Percentiles rank a stretch among this genome's conserved stretches.
Conservation (phyloP, 1,140 invertebrate genomes). For the Dendrolimus punctatus region DNA sequence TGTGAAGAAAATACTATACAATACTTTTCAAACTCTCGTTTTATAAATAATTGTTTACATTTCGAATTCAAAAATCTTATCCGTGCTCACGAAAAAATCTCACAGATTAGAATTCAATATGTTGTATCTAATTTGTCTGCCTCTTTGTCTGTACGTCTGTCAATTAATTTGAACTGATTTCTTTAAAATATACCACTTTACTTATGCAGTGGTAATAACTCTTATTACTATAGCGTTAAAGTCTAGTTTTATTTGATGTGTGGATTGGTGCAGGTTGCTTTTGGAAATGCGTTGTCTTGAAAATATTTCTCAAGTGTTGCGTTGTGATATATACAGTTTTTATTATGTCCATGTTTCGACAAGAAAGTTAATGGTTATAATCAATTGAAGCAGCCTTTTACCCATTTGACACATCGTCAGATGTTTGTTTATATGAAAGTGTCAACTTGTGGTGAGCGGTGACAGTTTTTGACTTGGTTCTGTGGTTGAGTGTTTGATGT, state of each 20-base stretch:
- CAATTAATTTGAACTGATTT: constrained; percentile 54
- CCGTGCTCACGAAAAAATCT: too few species aligned
- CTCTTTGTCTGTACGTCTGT: constrained; percentile 29
- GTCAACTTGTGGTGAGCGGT: too few species aligned
- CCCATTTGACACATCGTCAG: too few species aligned
- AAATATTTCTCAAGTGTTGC: constrained; percentile 41
- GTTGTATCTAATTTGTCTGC: constrained; percentile 58
- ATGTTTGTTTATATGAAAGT: too few species aligned
- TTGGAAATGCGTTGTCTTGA: constrained; percentile 30
- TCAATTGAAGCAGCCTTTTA: too few species aligned
- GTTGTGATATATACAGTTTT: constrained; percentile 7
- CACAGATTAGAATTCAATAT: constrained; percentile 42
- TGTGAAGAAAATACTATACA: too few species aligned
- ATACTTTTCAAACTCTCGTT: too few species aligned
- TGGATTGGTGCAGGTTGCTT: constrained; percentile 14
- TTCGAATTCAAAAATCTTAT: too few species aligned
- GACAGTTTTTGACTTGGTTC: too few species aligned
- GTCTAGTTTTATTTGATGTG: constrained; percentile 5
- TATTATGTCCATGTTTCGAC: background rate
- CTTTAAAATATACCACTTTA: constrained; percentile 23
- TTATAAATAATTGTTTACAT: too few species aligned
- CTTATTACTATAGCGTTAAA: constrained; percentile 8
- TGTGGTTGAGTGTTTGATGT: too few species aligned
- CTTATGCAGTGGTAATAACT: constrained; percentile 3
- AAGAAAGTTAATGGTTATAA: too few species aligned